phyloP scores from a whole-genome alignment of 2,113 vertebrate genomes.

The Nymphicus hollandicus region DNA sequence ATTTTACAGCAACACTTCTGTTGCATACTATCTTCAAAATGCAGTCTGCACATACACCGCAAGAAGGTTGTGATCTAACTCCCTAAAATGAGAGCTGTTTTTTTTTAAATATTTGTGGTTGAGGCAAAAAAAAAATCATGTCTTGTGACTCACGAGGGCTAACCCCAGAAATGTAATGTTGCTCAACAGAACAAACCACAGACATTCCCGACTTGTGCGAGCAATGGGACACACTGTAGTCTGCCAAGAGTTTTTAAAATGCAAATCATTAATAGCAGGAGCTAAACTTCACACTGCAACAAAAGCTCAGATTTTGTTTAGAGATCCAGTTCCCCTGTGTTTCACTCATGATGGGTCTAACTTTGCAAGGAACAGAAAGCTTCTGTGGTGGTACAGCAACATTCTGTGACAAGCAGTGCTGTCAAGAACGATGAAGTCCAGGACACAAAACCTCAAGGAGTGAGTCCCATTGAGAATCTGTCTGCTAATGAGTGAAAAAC shows the following conservation, averaged over 20 bases:
- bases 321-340: not conserved
- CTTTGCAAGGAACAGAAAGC: not conserved
- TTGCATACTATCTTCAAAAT: not conserved
- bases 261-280: not conserved
- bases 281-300: not conserved
- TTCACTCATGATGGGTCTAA: not conserved
- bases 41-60: not conserved
- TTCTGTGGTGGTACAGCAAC: not conserved
- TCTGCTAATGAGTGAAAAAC: not conserved
- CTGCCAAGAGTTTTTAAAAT: not conserved
- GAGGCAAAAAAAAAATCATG: not conserved
- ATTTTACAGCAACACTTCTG: not conserved
- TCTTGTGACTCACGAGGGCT: not conserved
- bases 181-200: not conserved
- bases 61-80: not conserved
- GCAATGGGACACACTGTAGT: not conserved
- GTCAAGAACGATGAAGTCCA: not conserved
- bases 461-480: not conserved
- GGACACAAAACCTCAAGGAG: not conserved
- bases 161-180: not conserved
- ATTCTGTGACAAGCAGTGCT: not conserved
- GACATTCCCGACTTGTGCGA: not conserved
- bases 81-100: not conserved
- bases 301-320: not conserved
- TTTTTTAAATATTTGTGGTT: not conserved